Evolutionary conservation across 2,113 vertebrate genomes (phyloP).

Genomic region (Suricata suricatta): DNA sequence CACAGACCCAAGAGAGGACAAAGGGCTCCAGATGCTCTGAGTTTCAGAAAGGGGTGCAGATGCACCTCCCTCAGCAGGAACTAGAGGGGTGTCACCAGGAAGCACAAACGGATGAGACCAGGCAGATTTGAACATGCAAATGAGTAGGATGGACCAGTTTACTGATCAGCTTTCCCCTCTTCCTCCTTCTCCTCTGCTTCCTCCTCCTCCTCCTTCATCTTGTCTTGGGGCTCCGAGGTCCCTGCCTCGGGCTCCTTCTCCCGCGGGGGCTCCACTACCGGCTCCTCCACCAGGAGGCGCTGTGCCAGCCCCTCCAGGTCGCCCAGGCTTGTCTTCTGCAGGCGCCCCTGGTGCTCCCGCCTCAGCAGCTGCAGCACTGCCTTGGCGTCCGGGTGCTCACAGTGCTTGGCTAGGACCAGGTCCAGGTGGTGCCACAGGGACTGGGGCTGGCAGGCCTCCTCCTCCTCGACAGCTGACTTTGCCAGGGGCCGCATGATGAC

Average conservation of each 20-base stretch:
- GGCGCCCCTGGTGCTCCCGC: slow-evolving; percentile 10
- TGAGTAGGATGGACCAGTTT: not conserved
- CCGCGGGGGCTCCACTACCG: fast-evolving
- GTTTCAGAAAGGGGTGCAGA: not conserved
- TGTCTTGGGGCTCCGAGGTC: not conserved
- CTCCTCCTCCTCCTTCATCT: not conserved
- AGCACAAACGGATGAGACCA: not conserved
- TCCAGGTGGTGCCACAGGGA: slow-evolving; percentile 65
- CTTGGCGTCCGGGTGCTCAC: slow-evolving; percentile 54
- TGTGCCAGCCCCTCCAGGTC: slow-evolving; percentile 63
- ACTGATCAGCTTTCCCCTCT: not conserved
- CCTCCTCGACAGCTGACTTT: not conserved
- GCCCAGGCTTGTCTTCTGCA: slow-evolving; percentile 49
- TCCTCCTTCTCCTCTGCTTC: not conserved
- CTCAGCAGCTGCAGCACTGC: slow-evolving; percentile 36
- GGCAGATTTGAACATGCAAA: not conserved
- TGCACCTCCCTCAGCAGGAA: not conserved
- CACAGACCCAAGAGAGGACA: not conserved
- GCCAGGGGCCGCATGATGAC: slow-evolving; percentile 57
- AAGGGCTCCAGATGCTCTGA: not conserved
- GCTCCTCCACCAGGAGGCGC: not conserved
- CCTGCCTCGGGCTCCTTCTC: not conserved
- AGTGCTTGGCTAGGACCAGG: slow-evolving; percentile 65
- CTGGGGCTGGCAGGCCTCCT: not conserved
- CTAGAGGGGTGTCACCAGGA: not conserved